These are phyloP conservation scores for Campaea margaritaria DNA, from an alignment of 2,888 invertebrate species.

Conservation along the genomic window DNA sequence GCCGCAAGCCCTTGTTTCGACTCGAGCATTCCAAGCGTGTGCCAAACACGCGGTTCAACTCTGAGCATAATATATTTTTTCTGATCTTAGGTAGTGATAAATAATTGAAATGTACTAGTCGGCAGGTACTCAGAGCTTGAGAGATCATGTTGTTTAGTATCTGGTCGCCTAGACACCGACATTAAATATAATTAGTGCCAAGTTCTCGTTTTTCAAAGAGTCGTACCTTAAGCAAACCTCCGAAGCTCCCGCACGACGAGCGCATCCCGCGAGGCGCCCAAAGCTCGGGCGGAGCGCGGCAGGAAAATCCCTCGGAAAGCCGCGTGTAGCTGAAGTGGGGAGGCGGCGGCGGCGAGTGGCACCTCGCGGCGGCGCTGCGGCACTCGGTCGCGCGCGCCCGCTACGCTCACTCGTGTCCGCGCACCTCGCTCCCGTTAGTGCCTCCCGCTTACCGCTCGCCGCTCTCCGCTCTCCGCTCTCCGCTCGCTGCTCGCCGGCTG, in stretches of 20 bases:
- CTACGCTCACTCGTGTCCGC: constrained; percentile 67
- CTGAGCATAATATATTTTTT: no score
- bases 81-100: no score
- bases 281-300: constrained; percentile 28
- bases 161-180: no score
- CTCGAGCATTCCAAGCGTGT: no score
- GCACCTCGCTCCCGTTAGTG: constrained; percentile 55
- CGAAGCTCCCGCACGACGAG: neutral
- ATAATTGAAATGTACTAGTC: no score
- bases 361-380: constrained; percentile 44
- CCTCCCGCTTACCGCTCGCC: constrained; percentile 29
- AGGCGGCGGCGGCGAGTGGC: constrained; percentile 40
- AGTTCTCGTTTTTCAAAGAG: no score
- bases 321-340: constrained; percentile 36
- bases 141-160: no score
- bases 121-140: no score
- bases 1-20: no score
- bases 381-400: constrained; percentile 72
- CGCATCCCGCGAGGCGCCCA: constrained; percentile 4
- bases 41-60: no score
- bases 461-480: constrained; percentile 7
- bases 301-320: constrained; percentile 35
- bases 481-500: constrained; percentile 45
- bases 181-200: no score
- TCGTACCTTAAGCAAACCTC: neutral